phyloP scores from a whole-genome alignment of 2,113 vertebrate genomes.

The Ranitomeya variabilis region DNA sequence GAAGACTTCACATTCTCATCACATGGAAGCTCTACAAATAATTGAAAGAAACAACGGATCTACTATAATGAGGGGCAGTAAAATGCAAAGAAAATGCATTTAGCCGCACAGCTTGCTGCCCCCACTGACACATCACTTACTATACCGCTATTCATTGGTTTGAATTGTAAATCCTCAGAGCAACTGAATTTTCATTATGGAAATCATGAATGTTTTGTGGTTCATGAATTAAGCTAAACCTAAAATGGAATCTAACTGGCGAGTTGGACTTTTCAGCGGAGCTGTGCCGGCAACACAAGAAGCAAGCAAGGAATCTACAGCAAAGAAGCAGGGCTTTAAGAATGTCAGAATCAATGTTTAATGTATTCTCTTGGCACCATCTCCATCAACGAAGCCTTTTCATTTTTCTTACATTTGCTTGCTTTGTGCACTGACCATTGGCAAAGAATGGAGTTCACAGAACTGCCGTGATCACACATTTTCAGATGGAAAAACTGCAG shows the following conservation, averaged over 20 bases:
- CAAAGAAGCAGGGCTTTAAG: background rate
- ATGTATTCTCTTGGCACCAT: background rate
- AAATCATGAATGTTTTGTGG: conserved; percentile 10
- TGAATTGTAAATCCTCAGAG: conserved; percentile 35
- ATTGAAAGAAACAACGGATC: background rate
- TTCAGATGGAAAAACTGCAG: no score
- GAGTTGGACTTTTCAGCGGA: conserved; percentile 17
- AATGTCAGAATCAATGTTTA: background rate
- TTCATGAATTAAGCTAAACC: conserved; percentile 43
- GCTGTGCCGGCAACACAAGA: background rate
- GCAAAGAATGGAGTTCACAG: background rate
- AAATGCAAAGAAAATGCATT: background rate
- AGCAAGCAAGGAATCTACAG: background rate
- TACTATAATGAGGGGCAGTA: background rate
- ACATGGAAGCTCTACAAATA: background rate
- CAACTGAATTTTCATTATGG: conserved; percentile 26
- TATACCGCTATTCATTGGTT: conserved; percentile 1
- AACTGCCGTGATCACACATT: no score
- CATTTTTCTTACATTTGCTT: background rate
- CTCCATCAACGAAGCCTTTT: background rate
- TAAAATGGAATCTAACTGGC: background rate
- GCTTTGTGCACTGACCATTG: background rate
- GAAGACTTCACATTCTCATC: background rate
- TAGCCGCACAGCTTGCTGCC: background rate
- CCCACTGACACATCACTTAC: background rate